A percentile compares a stretch with the other conserved stretches of the same genome.
These are phyloP conservation scores for Drosophila pallidifrons DNA, from an alignment of 1,140 invertebrate genomes.

Conservation along the genomic window DNA sequence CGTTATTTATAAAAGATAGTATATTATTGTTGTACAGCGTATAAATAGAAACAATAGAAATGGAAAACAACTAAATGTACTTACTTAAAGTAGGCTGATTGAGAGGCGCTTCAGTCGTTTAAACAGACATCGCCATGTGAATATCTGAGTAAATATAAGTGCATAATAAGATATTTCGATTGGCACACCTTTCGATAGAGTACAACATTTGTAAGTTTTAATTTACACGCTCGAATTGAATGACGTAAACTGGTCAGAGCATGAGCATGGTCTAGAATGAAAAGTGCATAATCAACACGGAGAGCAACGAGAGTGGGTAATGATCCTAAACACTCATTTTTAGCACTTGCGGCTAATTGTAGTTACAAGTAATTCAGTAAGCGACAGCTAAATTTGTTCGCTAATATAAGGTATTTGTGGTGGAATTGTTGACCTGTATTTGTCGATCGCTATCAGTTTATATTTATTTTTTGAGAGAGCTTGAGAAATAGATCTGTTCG, in stretches of 20 bases:
- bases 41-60: not conserved
- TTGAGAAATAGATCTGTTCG: too few relatives aligned
- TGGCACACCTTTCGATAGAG: slow-evolving; percentile 2
- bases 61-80: not conserved
- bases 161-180: not conserved
- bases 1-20: slow-evolving; percentile 38
- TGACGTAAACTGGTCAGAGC: slow-evolving; percentile 58
- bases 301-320: slow-evolving; percentile 41
- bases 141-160: not conserved
- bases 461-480: too few relatives aligned
- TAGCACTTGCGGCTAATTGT: slow-evolving; percentile 48
- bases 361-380: slow-evolving; percentile 49
- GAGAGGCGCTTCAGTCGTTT: not conserved
- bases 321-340: slow-evolving; percentile 60
- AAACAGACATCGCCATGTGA: not conserved
- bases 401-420: too few relatives aligned
- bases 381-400: slow-evolving; percentile 32
- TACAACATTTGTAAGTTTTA: slow-evolving; percentile 25
- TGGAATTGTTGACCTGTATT: too few relatives aligned
- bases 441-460: too few relatives aligned
- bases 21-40: not conserved
- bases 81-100: not conserved
- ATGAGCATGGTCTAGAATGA: slow-evolving; percentile 23
- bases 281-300: slow-evolving; percentile 64
- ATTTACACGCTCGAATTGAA: slow-evolving; percentile 68